Evolutionary conservation across 2,797 vertebrate species (phyloP).

Genomic region (Leptoclinus maculatus): DNA sequence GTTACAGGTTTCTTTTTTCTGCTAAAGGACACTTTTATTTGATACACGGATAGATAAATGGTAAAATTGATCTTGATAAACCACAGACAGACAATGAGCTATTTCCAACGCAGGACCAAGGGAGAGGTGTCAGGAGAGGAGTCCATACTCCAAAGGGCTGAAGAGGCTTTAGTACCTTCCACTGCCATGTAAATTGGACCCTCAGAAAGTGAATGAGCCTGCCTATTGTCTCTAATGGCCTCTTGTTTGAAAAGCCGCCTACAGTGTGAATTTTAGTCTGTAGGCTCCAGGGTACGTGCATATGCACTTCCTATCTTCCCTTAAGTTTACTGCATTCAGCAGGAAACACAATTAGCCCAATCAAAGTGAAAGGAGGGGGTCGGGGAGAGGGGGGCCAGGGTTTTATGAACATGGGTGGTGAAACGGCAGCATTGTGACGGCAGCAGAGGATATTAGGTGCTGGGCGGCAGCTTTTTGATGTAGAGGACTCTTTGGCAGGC

Average conservation of each 20-base stretch:
- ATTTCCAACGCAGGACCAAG: slow-evolving; percentile 39
- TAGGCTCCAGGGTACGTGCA: slow-evolving; percentile 66
- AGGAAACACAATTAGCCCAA: slow-evolving; percentile 85
- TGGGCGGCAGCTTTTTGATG: slow-evolving; percentile 79
- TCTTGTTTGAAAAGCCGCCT: slow-evolving; percentile 75
- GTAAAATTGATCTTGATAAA: slow-evolving; percentile 31
- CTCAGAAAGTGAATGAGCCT: slow-evolving; percentile 75
- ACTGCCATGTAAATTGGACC: slow-evolving; percentile 76
- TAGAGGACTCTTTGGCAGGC: slow-evolving; percentile 65
- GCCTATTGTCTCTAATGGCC: slow-evolving; percentile 80
- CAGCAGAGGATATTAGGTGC: slow-evolving; percentile 79
- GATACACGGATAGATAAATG: neutral
- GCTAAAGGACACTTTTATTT: slow-evolving; percentile 7
- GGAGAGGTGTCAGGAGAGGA: slow-evolving; percentile 55
- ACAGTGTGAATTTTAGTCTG: slow-evolving; percentile 76
- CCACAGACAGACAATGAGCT: slow-evolving; percentile 35
- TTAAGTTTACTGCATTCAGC: slow-evolving; percentile 81
- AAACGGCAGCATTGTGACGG: slow-evolving; percentile 78
- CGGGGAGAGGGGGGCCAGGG: neutral
- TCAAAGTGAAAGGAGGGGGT: slow-evolving; percentile 79
- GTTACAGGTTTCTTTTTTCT: slow-evolving; percentile 12
- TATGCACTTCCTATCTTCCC: slow-evolving; percentile 71
- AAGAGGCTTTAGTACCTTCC: slow-evolving; percentile 75
- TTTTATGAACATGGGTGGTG: slow-evolving; percentile 82
- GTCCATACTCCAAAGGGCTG: slow-evolving; percentile 52